A percentile compares a stretch with the other conserved stretches of the same genome.
Evolutionary conservation across 2,113 vertebrate species (phyloP).

Genomic region (Saguinus imperator): DNA sequence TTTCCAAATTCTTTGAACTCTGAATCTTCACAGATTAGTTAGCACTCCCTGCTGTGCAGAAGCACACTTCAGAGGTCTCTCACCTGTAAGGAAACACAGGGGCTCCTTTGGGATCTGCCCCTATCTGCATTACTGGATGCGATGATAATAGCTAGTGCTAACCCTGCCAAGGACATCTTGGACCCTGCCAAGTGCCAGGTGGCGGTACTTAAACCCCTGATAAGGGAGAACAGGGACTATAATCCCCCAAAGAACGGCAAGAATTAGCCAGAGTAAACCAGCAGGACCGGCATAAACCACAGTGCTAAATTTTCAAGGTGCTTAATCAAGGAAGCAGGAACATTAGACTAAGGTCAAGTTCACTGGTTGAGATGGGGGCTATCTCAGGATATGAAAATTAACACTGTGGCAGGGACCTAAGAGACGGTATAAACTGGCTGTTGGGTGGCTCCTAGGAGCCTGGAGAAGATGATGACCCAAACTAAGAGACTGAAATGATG

Average conservation of each 20-base stretch:
- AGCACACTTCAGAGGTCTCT: slow-evolving; percentile 1
- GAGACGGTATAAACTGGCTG: neutral
- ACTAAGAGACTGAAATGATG: neutral
- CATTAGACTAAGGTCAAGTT: neutral
- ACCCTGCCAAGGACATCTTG: neutral
- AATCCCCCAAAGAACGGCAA: neutral
- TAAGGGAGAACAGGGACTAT: neutral
- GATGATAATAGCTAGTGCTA: slow-evolving; percentile 14
- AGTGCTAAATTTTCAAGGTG: neutral
- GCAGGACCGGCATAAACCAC: neutral
- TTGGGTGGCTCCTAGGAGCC: neutral
- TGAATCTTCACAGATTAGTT: neutral
- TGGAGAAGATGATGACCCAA: neutral
- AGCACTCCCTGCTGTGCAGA: neutral
- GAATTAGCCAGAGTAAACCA: slow-evolving; percentile 5
- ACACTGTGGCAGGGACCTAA: neutral
- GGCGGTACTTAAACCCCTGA: neutral
- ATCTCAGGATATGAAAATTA: neutral
- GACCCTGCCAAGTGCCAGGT: no score
- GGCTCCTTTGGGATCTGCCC: neutral
- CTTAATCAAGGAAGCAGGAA: slow-evolving; percentile 11
- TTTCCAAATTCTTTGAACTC: slow-evolving; percentile 2
- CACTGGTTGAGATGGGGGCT: neutral
- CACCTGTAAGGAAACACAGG: neutral
- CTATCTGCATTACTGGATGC: neutral